phyloP scores from a whole-genome alignment of 2,888 invertebrate genomes.

The Digitonthophagus gazella region DNA sequence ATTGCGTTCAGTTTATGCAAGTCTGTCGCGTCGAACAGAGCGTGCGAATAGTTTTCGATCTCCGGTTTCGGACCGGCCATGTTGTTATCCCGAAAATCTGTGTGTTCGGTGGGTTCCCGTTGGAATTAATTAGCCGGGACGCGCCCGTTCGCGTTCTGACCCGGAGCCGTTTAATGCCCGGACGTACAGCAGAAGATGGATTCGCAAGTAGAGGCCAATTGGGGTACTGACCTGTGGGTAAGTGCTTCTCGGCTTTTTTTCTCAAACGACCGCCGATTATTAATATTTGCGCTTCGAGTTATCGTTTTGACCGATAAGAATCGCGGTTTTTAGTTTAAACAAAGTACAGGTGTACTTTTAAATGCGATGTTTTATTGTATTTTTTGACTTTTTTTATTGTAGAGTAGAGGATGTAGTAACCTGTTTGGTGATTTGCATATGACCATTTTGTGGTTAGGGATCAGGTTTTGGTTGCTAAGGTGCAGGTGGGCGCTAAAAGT shows the following conservation, averaged over 20 bases:
- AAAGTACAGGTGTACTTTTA: constrained; percentile 12
- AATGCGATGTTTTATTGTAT: constrained; percentile 3
- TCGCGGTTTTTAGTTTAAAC: background rate
- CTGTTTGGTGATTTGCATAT: constrained; percentile 12
- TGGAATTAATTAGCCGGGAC: too few relatives aligned
- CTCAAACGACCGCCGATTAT: too few relatives aligned
- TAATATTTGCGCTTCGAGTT: too few relatives aligned
- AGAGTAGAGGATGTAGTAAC: constrained; percentile 4
- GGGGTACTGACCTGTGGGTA: constrained; percentile 55
- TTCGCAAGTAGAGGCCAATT: constrained; percentile 28
- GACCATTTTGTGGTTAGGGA: constrained; percentile 10
- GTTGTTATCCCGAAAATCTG: constrained; percentile 1
- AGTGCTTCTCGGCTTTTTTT: too few relatives aligned
- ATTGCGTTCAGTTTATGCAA: constrained; percentile 13
- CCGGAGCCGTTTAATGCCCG: background rate
- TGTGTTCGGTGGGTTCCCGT: background rate
- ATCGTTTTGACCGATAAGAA: background rate
- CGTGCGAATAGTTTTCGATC: background rate
- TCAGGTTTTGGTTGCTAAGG: constrained; percentile 2
- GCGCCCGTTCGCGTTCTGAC: background rate
- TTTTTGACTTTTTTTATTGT: too few relatives aligned
- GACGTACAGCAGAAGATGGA: constrained; percentile 4
- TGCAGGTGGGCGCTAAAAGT: background rate
- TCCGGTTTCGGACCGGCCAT: constrained; percentile 9
- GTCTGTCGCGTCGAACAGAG: background rate